phyloP scores from a whole-genome alignment of 2,888 invertebrate genomes.

The Heliconius charithonia region DNA sequence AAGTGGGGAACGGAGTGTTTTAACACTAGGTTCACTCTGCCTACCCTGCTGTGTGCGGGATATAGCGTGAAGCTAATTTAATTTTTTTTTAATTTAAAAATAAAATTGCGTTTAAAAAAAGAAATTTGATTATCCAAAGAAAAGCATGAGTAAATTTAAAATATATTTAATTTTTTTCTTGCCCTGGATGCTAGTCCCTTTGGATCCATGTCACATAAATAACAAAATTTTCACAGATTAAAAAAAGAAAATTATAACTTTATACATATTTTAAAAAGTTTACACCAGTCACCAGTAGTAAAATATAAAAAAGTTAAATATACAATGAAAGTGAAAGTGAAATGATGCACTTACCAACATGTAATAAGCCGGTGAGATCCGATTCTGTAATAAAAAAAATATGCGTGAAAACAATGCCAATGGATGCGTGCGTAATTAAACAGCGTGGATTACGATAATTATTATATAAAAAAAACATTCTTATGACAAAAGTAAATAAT shows the following conservation, averaged over 20 bases:
- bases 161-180: too few relatives aligned
- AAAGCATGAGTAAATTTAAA: too few relatives aligned
- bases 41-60: too few relatives aligned
- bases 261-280: neutral
- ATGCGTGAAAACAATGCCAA: slow-evolving; percentile 62
- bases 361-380: slow-evolving; percentile 85
- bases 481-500: slow-evolving; percentile 6
- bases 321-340: slow-evolving; percentile 32
- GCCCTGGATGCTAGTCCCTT: neutral
- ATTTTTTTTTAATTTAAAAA: too few relatives aligned
- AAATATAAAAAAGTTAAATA: neutral
- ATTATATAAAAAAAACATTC: neutral
- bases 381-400: slow-evolving; percentile 84
- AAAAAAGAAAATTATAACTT: neutral
- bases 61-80: too few relatives aligned
- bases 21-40: too few relatives aligned
- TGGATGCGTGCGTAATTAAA: slow-evolving; percentile 55
- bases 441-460: slow-evolving; percentile 36
- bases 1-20: too few relatives aligned
- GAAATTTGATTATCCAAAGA: neutral
- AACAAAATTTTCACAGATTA: neutral
- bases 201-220: neutral
- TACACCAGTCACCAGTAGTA: neutral
- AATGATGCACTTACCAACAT: slow-evolving; percentile 83
- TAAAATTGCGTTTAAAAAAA: neutral